Percentiles rank a stretch among this genome's conserved stretches.
These are phyloP conservation scores for Lindbergichthys nudifrons DNA, from an alignment of 2,797 vertebrate species.

Conservation along the genomic window DNA sequence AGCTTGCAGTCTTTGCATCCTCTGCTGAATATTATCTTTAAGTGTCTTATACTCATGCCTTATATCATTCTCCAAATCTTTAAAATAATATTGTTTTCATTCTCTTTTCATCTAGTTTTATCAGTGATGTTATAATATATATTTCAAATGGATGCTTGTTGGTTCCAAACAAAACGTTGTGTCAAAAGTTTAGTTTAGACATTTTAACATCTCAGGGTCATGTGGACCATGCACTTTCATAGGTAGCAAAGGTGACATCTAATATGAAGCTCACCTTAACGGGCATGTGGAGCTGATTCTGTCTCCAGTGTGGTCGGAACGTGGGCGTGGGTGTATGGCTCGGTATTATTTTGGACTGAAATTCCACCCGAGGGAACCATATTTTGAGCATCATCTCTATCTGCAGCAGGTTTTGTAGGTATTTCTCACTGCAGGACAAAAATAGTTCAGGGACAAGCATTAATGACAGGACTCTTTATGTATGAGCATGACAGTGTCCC, in stretches of 20 bases:
- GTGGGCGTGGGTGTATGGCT: slow-evolving; percentile 49
- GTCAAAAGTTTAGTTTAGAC: not conserved
- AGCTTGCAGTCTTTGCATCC: not conserved
- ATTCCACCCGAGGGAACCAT: slow-evolving; percentile 88
- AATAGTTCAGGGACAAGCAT: not conserved
- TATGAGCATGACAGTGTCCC: not conserved
- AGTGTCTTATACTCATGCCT: not conserved
- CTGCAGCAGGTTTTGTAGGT: slow-evolving; percentile 89
- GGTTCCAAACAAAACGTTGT: not conserved
- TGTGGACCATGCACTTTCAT: too few relatives aligned
- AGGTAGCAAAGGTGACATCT: slow-evolving; percentile 8
- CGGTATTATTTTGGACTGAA: slow-evolving; percentile 11
- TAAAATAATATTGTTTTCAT: not conserved
- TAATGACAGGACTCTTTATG: not conserved
- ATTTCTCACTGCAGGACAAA: slow-evolving; percentile 84
- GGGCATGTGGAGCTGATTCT: slow-evolving; percentile 75
- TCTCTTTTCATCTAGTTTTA: not conserved
- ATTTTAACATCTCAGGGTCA: not conserved
- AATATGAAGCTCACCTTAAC: slow-evolving; percentile 61
- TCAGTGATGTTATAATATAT: not conserved
- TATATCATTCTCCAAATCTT: not conserved
- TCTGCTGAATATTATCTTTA: not conserved
- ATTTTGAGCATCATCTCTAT: slow-evolving; percentile 92
- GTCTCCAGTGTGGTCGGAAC: slow-evolving; percentile 55
- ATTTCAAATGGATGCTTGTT: not conserved